These are phyloP conservation scores for Semaprochilodus insignis DNA, from an alignment of 2,797 vertebrate species.

Conservation along the genomic window DNA sequence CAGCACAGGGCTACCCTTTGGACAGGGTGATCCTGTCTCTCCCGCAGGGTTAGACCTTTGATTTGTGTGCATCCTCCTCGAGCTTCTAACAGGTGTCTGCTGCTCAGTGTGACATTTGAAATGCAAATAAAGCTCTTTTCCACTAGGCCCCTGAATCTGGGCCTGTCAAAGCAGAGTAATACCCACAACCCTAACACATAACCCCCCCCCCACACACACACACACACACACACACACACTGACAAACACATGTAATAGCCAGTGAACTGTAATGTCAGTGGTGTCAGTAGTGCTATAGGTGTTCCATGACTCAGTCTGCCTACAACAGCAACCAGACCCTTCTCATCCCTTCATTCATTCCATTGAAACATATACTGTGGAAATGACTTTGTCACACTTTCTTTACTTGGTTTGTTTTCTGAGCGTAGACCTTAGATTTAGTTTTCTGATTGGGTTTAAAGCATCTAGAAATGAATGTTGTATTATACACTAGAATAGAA, in stretches of 20 bases:
- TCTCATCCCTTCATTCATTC: background rate
- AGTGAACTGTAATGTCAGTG: slow-evolving; percentile 6
- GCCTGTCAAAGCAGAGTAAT: slow-evolving; percentile 63
- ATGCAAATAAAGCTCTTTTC: slow-evolving; percentile 72
- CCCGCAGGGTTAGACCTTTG: slow-evolving; percentile 69
- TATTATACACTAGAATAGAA: background rate
- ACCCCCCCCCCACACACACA: slow-evolving; percentile 25
- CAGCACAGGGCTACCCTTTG: slow-evolving; percentile 45
- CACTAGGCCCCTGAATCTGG: slow-evolving; percentile 55
- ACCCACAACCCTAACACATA: slow-evolving; percentile 39
- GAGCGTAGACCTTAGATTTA: background rate
- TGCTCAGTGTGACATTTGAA: slow-evolving; percentile 67
- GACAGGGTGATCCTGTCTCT: slow-evolving; percentile 55
- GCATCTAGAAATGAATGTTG: background rate
- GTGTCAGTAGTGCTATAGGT: slow-evolving; percentile 6
- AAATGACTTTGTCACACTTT: background rate
- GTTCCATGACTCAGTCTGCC: background rate
- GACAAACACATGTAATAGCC: slow-evolving; percentile 12
- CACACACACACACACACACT: background rate
- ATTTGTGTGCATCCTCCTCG: slow-evolving; percentile 62
- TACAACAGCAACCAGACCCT: background rate
- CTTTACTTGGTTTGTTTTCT: background rate
- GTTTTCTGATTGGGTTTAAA: background rate
- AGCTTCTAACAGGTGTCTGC: slow-evolving; percentile 68
- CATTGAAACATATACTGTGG: background rate